Conservation (phyloP, 1,140 invertebrate genomes). For the Drosophila takahashii region DNA sequence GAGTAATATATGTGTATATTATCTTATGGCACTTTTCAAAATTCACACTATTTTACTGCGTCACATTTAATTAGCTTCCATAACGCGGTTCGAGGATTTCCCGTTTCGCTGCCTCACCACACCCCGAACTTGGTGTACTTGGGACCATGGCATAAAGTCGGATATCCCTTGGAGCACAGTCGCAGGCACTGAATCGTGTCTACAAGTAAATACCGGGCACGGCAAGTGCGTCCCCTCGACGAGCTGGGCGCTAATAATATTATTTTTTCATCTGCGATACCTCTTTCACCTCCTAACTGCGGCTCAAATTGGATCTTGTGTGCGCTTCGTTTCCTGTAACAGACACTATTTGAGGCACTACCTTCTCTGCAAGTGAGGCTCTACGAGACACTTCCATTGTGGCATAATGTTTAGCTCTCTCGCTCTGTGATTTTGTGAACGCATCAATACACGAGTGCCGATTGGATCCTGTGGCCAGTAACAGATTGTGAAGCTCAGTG, state of each 20-base stretch:
- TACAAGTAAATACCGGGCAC: no score
- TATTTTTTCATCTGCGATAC: not conserved
- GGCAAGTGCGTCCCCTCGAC: not conserved
- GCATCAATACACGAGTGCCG: no score
- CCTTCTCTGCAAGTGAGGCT: not conserved
- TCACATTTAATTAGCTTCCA: conserved; percentile 34
- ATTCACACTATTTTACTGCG: conserved; percentile 19
- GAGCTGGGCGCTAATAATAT: not conserved
- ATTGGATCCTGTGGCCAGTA: no score
- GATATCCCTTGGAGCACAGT: not conserved
- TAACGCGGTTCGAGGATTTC: not conserved
- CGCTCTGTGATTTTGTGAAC: not conserved
- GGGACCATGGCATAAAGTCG: not conserved
- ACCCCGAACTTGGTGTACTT: not conserved
- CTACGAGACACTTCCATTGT: not conserved
- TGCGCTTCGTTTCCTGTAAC: not conserved
- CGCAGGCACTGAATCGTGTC: not conserved
- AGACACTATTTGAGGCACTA: not conserved
- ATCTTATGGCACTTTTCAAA: conserved; percentile 43
- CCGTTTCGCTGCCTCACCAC: not conserved
- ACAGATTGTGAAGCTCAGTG: not conserved
- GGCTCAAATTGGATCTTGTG: not conserved
- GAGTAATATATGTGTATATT: conserved; percentile 7
- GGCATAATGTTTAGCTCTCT: not conserved
- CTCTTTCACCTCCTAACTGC: not conserved